These are phyloP conservation scores for Mechanitis messenoides DNA, from an alignment of 2,888 invertebrate genomes.

Conservation along the genomic window DNA sequence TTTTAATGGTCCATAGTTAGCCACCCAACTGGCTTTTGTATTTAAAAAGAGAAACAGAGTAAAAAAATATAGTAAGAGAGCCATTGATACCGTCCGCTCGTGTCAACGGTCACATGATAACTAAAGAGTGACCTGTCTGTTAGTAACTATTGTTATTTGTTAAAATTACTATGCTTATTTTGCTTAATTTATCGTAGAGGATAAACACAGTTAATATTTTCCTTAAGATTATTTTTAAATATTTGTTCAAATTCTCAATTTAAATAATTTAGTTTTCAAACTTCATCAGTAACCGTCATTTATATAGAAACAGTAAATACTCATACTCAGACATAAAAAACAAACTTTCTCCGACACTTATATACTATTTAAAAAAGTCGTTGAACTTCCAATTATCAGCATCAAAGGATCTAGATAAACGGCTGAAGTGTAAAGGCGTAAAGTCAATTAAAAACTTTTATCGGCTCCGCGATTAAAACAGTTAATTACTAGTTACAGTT, in stretches of 20 bases:
- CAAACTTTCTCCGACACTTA: constrained; percentile 10
- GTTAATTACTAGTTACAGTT: constrained; percentile 48
- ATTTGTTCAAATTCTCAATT: too few relatives aligned
- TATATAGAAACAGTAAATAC: background rate
- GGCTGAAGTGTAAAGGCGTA: constrained; percentile 33
- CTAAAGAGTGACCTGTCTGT: constrained; percentile 30
- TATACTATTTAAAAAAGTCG: constrained; percentile 28
- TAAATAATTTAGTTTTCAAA: too few relatives aligned
- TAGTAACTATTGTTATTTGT: constrained; percentile 6
- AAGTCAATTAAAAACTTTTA: constrained; percentile 61
- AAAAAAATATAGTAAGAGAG: constrained; percentile 19
- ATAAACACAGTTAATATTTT: too few relatives aligned
- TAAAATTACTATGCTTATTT: too few relatives aligned
- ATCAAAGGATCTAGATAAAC: constrained; percentile 41
- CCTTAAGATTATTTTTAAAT: too few relatives aligned
- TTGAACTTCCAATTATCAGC: constrained; percentile 45
- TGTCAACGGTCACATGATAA: constrained; percentile 37
- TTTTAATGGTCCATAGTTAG: constrained; percentile 46
- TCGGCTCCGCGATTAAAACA: constrained; percentile 46
- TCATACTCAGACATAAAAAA: constrained; percentile 7
- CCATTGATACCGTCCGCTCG: constrained; percentile 26
- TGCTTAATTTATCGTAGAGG: too few relatives aligned
- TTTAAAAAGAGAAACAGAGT: constrained; percentile 23
- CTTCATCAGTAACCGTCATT: too few relatives aligned
- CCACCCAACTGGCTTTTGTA: constrained; percentile 25